Percentiles rank a stretch among this genome's conserved stretches.
These are phyloP conservation scores for Mionectes olivaceus DNA, from an alignment of 2,797 vertebrate genomes.

Conservation along the genomic window DNA sequence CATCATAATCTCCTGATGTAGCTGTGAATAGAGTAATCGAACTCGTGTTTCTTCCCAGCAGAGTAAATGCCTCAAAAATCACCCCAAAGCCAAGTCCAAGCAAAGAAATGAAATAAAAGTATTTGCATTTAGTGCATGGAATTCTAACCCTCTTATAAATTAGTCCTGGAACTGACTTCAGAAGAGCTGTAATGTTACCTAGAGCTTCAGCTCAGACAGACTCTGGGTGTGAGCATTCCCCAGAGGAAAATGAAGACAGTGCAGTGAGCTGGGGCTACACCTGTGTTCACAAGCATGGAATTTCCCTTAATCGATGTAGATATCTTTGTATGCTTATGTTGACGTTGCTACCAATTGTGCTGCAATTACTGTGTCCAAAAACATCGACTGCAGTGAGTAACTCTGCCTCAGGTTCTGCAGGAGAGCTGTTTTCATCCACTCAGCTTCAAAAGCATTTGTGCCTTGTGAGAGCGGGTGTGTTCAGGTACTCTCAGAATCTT, in stretches of 20 bases:
- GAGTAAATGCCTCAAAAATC: neutral
- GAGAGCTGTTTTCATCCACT: neutral
- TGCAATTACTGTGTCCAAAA: neutral
- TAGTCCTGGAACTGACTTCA: neutral
- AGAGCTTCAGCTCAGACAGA: neutral
- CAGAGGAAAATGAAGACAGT: neutral
- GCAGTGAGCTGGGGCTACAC: neutral
- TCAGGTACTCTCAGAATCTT: neutral
- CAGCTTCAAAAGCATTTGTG: neutral
- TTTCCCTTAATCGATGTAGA: neutral
- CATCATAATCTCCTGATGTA: fast-evolving
- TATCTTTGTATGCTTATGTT: neutral
- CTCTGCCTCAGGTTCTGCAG: neutral
- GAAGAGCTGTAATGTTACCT: neutral
- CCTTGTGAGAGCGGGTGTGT: fast-evolving
- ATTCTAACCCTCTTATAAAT: neutral
- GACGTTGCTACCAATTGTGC: neutral
- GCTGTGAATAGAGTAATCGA: neutral
- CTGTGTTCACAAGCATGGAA: neutral
- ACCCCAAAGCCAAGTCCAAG: neutral
- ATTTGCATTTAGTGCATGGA: neutral
- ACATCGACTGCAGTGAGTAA: neutral
- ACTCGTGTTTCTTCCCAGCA: fast-evolving
- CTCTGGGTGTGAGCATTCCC: neutral
- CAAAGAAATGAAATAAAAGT: neutral